These are phyloP conservation scores for Sphinx pinastri DNA, from an alignment of 2,888 invertebrate species.

Conservation along the genomic window DNA sequence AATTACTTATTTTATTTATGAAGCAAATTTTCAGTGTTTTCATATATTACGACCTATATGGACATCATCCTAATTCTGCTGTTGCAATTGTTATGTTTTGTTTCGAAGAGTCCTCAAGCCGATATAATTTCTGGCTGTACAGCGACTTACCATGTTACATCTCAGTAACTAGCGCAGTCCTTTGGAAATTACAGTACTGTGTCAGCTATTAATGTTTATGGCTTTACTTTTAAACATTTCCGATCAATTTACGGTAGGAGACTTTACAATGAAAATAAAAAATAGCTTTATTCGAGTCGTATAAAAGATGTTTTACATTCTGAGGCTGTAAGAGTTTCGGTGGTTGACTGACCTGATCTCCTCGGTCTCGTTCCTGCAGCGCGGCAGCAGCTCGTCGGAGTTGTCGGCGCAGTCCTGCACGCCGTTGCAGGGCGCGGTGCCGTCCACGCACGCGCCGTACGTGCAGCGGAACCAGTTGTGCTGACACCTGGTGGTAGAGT, in stretches of 20 bases:
- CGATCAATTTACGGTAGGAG: no score
- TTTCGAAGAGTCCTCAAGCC: no score
- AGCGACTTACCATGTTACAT: no score
- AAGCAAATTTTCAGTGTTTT: background rate
- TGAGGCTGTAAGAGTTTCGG: no score
- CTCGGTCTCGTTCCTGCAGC: conserved; percentile 59
- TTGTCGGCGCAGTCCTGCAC: conserved; percentile 69
- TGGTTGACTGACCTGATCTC: conserved; percentile 2
- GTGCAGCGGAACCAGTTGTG: conserved; percentile 68
- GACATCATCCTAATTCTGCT: background rate
- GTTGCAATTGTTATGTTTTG: background rate
- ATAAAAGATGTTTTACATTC: no score
- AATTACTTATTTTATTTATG: background rate
- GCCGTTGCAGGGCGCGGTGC: conserved; percentile 66
- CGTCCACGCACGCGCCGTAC: conserved; percentile 74
- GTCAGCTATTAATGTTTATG: no score
- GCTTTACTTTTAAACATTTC: no score
- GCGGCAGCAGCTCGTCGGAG: conserved; percentile 69
- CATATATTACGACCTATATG: background rate
- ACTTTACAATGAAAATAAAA: background rate
- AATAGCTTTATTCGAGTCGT: no score
- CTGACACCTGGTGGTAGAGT: conserved; percentile 50
- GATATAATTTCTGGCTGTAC: no score
- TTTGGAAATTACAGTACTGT: no score
- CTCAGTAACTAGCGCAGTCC: no score